Evolutionary conservation across 2,113 vertebrate species (phyloP).

Genomic region (Pseudonaja textilis): DNA sequence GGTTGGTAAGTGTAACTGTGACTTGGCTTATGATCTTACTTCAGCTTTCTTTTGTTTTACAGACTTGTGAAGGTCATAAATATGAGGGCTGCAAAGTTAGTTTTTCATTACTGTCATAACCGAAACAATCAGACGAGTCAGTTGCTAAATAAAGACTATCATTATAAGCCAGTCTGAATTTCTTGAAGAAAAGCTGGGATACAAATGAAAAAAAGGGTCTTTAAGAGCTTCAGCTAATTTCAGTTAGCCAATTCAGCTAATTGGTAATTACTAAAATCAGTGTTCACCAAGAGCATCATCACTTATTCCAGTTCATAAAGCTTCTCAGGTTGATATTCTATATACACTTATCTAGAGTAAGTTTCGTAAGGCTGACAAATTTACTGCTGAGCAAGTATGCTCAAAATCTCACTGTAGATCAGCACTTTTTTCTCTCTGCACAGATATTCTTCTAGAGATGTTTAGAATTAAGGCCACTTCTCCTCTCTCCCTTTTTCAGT

Average conservation of each 20-base stretch:
- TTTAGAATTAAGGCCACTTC: too few species aligned
- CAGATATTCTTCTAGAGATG: neutral
- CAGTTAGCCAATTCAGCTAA: neutral
- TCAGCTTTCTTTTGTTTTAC: neutral
- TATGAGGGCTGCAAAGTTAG: neutral
- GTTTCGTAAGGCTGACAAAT: neutral
- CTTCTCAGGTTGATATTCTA: neutral
- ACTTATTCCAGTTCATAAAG: neutral
- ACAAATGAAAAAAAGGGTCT: neutral
- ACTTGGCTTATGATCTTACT: neutral
- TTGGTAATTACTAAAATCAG: neutral
- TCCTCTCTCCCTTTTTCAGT: neutral
- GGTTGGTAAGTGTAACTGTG: neutral
- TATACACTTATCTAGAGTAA: neutral
- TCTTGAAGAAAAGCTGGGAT: neutral
- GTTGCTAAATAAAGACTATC: neutral
- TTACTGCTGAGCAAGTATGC: neutral
- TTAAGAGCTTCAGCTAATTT: neutral
- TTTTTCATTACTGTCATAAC: neutral
- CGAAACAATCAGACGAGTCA: neutral
- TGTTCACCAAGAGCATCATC: neutral
- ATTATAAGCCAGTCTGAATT: neutral
- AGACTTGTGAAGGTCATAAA: neutral
- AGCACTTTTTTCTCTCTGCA: neutral
- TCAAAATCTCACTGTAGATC: neutral